Evolutionary conservation across 2,888 invertebrate species (phyloP).

Genomic region (Melanophora roralis): DNA sequence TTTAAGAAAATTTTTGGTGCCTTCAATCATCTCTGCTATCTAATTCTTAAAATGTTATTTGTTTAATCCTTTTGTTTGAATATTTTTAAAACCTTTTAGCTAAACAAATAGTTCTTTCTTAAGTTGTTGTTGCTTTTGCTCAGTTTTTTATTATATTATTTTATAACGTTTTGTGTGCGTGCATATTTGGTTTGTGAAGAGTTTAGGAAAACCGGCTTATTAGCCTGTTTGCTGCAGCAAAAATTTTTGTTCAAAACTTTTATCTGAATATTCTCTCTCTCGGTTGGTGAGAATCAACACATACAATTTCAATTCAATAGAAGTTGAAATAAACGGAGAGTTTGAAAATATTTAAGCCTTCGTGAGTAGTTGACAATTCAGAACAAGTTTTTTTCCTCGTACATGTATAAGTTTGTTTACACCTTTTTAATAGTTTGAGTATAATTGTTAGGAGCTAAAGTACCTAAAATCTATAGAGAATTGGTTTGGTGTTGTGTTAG

Average conservation of each 20-base stretch:
- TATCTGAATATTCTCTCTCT: too few species aligned
- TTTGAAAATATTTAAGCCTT: background rate
- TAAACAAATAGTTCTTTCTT: constrained; percentile 48
- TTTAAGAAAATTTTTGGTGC: too few species aligned
- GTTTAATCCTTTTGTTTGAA: constrained; percentile 55
- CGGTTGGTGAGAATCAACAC: background rate
- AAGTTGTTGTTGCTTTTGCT: constrained; percentile 12
- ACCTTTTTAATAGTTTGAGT: background rate
- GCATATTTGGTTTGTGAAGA: constrained; percentile 50
- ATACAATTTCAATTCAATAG: background rate
- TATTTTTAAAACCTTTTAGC: constrained; percentile 59
- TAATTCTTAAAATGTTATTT: constrained; percentile 60
- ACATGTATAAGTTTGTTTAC: constrained; percentile 38
- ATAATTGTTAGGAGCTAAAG: background rate
- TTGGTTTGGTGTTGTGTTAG: too few species aligned
- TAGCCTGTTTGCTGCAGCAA: constrained; percentile 65
- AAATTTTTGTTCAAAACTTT: too few species aligned
- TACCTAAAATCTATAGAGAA: background rate
- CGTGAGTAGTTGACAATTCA: background rate
- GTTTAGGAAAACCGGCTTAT: constrained; percentile 66
- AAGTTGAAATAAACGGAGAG: background rate
- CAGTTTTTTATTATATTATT: constrained; percentile 1
- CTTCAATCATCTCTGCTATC: constrained; percentile 61
- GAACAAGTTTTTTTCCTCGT: background rate
- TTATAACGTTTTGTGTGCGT: constrained; percentile 25